These are phyloP conservation scores for Adelognathus sp. DNA, from an alignment of 2,888 invertebrate genomes.

Conservation along the genomic window DNA sequence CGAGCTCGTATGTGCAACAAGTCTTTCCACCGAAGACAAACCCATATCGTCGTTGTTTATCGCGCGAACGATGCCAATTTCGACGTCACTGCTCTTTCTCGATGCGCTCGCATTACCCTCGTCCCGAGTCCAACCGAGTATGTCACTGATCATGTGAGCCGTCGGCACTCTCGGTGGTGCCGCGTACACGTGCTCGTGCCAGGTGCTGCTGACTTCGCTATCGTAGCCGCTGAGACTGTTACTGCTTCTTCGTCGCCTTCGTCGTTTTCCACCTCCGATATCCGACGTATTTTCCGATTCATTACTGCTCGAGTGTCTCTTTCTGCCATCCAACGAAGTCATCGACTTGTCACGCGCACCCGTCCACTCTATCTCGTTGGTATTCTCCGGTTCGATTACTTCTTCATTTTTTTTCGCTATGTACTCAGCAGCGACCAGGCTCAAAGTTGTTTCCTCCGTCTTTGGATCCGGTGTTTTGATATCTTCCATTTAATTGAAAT, in stretches of 20 bases:
- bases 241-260: constrained; percentile 33
- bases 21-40: constrained; percentile 43
- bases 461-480: constrained; percentile 7
- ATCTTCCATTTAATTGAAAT: constrained; percentile 49
- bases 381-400: neutral
- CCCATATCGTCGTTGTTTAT: constrained; percentile 45
- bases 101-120: neutral
- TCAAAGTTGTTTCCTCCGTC: constrained; percentile 17
- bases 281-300: neutral
- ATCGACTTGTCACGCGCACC: constrained; percentile 33
- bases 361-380: constrained; percentile 5
- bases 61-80: constrained; percentile 1
- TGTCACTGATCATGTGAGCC: constrained; percentile 93
- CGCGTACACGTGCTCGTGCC: constrained; percentile 96
- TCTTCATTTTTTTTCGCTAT: neutral
- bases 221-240: constrained; percentile 53
- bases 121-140: constrained; percentile 85
- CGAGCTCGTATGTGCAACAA: constrained; percentile 68
- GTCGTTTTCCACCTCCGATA: constrained; percentile 39
- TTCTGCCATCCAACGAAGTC: constrained; percentile 5
- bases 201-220: constrained; percentile 80
- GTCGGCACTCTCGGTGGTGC: constrained; percentile 92
- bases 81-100: constrained; percentile 7
- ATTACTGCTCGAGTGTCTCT: neutral
- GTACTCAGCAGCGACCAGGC: constrained; percentile 5